Evolutionary conservation across 1,140 invertebrate genomes (phyloP), one percentile per base, ranked within the genome.

Genomic region (Drosophila parabipectinata): DNA sequence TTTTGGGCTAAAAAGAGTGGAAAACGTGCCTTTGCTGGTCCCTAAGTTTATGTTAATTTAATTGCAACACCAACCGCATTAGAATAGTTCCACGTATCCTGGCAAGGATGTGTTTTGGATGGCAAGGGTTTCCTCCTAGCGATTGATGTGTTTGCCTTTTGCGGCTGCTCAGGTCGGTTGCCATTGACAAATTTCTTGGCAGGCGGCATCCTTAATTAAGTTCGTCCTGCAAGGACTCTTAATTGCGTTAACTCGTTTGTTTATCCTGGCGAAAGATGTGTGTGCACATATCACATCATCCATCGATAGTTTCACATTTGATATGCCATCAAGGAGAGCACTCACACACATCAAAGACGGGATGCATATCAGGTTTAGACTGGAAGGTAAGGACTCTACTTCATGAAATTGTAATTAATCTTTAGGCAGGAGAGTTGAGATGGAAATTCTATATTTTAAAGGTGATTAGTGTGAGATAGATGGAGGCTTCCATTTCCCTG

Each of bases 221-320:
- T 89, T 73, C 64, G n/a, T 50, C 56, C 26, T 44, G 39, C 68
- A 24, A 32, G 61, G 54, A 52, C 37, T 76, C 59, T 83, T 88
- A 88, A 88, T 88, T 88, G 81, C 74, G 84, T 83, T 73, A 69
- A 53, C 61, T 59, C 57, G 50, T 68, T 59, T 75, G 79, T 59
- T 69, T 71, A 56, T 64, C 56, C 56, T 56, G 34, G 59, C 26
- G 30, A 44, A 48, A 10, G 62, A 48, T 67, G 45, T 79, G 68
- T 57, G 30, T 26, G 32, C 61, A 61, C 61, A 72, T 71, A 73
- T 64, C 79, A 68, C 79, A 68, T 81, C 72, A 79, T 71, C 54
- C 87, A 88, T 88, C 84, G 83, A 88, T 88, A 87, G 82, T 88
- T 87, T 28, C 64, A 67, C 79, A 88, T 85, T 88, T 88, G 75